Evolutionary conservation across 2,797 vertebrate species (phyloP).

Genomic region (Scleropages formosus): DNA sequence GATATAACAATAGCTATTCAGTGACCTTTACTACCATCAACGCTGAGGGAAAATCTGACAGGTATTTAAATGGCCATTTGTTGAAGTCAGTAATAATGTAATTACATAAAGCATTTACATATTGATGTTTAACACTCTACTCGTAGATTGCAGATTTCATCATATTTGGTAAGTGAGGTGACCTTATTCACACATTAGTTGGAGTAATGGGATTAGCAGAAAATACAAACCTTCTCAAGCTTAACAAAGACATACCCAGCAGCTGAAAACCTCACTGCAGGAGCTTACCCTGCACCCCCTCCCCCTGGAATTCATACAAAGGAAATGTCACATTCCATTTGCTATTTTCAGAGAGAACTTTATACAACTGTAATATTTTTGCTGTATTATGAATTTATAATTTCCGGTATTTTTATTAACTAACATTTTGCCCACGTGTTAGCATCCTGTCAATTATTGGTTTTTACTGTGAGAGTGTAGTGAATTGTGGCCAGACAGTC

Average conservation of each 20-base stretch:
- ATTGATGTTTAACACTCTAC: neutral
- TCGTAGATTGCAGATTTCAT: neutral
- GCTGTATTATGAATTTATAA: slow-evolving; percentile 21
- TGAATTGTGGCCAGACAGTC: neutral
- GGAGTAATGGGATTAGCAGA: neutral
- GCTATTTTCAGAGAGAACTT: slow-evolving; percentile 4
- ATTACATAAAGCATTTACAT: neutral
- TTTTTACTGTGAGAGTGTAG: neutral
- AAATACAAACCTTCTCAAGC: neutral
- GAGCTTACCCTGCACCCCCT: neutral
- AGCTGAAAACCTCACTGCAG: neutral
- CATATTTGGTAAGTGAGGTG: neutral
- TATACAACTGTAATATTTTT: slow-evolving; percentile 26
- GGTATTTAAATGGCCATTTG: neutral
- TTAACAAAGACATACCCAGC: neutral
- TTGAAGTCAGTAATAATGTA: neutral
- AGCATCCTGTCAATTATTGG: slow-evolving; percentile 4
- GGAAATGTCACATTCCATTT: slow-evolving; percentile 17
- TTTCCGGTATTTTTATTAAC: neutral
- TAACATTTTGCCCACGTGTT: neutral
- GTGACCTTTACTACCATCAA: neutral
- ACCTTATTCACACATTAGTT: neutral
- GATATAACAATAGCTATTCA: too few species aligned
- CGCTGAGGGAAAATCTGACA: too few species aligned
- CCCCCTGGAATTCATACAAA: slow-evolving; percentile 8